These are phyloP conservation scores for Uria lomvia DNA, from an alignment of 2,113 vertebrate genomes.

Conservation along the genomic window DNA sequence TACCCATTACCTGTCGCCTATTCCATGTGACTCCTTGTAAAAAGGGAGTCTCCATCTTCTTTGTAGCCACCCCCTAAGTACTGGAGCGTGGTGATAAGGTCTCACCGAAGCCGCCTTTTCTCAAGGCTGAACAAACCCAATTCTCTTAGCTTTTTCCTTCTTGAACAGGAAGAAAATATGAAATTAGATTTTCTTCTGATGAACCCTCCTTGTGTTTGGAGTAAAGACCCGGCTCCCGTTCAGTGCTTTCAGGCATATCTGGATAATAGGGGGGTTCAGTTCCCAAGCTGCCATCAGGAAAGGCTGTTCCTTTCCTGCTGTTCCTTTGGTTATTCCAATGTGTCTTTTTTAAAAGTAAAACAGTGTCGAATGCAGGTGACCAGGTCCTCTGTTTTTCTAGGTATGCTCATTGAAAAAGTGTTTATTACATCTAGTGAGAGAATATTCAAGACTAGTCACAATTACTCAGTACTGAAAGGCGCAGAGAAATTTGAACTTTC, in stretches of 20 bases:
- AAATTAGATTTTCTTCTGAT: rapidly evolving
- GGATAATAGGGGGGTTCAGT: rapidly evolving
- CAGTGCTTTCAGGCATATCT: rapidly evolving
- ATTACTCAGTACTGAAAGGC: background rate
- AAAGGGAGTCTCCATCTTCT: background rate
- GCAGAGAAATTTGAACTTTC: rapidly evolving
- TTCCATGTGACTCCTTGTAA: background rate
- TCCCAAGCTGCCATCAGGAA: background rate
- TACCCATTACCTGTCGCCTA: background rate
- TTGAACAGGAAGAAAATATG: background rate
- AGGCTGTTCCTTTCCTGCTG: rapidly evolving
- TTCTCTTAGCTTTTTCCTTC: background rate
- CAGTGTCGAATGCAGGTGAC: background rate
- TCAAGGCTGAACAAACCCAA: background rate
- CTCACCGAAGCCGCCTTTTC: background rate
- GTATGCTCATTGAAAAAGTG: background rate
- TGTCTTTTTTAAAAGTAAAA: background rate
- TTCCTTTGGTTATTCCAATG: rapidly evolving
- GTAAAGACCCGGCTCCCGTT: rapidly evolving
- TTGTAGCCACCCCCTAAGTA: background rate
- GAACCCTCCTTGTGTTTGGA: background rate
- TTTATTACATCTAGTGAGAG: background rate
- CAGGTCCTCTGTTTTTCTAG: background rate
- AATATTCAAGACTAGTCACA: background rate
- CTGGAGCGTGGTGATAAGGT: background rate